Evolutionary conservation across 2,888 invertebrate genomes (phyloP).

Genomic region (Dolichopus griseipennis): DNA sequence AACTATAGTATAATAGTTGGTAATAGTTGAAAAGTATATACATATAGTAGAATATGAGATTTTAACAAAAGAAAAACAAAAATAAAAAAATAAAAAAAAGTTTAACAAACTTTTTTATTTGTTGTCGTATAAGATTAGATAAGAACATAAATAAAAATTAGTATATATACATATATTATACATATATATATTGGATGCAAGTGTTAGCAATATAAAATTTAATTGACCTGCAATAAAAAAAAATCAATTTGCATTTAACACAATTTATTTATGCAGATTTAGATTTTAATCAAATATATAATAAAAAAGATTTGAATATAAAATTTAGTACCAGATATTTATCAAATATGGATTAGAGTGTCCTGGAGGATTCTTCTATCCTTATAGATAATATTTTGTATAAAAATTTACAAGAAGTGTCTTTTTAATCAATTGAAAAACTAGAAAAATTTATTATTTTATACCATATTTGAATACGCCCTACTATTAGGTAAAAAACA

Average conservation of each 20-base stretch:
- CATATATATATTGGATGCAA: background rate
- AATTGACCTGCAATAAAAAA: background rate
- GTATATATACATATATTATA: background rate
- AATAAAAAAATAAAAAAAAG: background rate
- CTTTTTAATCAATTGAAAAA: no score
- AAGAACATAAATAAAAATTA: background rate
- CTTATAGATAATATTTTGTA: no score
- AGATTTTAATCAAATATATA: no score
- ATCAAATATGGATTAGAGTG: no score
- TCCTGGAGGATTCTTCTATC: no score
- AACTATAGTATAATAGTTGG: background rate
- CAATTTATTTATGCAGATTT: background rate
- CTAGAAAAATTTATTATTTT: no score
- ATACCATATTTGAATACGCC: no score
- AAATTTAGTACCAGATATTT: no score
- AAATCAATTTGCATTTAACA: background rate
- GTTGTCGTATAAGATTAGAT: background rate
- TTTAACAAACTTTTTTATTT: no score
- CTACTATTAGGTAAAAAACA: no score
- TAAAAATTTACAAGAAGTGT: no score
- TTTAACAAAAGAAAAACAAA: background rate
- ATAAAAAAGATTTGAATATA: no score
- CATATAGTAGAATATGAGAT: background rate
- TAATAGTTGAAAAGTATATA: background rate
- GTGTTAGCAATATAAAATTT: background rate